Evolutionary conservation across 2,888 invertebrate genomes (phyloP).

Genomic region (Philereme vetulata): DNA sequence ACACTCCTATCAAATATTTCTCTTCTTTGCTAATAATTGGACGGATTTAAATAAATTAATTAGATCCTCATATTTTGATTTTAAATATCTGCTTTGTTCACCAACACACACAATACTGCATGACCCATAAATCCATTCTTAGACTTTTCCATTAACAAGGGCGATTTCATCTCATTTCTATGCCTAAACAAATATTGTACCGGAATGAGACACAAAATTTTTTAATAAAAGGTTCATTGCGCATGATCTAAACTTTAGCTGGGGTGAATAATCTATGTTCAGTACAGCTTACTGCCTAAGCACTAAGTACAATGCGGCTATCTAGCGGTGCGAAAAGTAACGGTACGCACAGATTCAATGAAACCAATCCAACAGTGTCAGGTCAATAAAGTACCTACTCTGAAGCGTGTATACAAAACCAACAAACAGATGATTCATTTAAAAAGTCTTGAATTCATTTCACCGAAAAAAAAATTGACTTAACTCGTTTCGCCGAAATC

Average conservation of each 20-base stretch:
- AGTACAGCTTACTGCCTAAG: conserved; percentile 24
- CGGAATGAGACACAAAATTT: conserved; percentile 48
- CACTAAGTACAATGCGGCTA: conserved; percentile 22
- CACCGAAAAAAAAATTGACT: too few species aligned
- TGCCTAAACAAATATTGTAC: conserved; percentile 13
- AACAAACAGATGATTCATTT: too few species aligned
- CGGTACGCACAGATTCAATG: conserved; percentile 49
- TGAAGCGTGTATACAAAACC: background rate
- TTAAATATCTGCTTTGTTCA: too few species aligned
- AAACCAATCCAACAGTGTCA: conserved; percentile 33
- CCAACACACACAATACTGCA: too few species aligned
- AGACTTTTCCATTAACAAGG: conserved; percentile 7
- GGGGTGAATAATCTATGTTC: conserved; percentile 58
- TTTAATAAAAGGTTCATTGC: conserved; percentile 54
- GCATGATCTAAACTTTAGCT: conserved; percentile 55
- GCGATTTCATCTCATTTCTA: conserved; percentile 14
- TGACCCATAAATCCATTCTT: background rate
- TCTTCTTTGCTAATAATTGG: too few species aligned
- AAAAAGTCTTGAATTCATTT: too few species aligned
- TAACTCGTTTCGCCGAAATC: too few species aligned
- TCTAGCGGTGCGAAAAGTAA: conserved; percentile 47
- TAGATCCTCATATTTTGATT: too few species aligned
- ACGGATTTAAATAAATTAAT: too few species aligned
- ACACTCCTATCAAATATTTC: too few species aligned
- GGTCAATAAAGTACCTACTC: conserved; percentile 22